Conservation (phyloP, 2,113 vertebrate species). For the Mus pahari region DNA sequence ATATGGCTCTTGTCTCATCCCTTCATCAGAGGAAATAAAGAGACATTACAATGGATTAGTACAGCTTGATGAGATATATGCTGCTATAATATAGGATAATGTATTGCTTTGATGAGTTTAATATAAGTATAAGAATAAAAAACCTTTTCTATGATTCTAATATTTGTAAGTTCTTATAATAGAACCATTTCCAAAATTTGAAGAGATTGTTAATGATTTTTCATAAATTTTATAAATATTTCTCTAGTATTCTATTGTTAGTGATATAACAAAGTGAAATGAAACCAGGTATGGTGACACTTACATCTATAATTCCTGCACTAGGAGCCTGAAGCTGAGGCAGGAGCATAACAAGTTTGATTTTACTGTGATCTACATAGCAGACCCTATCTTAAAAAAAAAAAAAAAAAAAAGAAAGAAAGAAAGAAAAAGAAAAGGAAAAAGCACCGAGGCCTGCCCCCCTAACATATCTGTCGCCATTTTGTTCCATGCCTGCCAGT, state of each 20-base stretch:
- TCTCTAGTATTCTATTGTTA: neutral
- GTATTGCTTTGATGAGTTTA: neutral
- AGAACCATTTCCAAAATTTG: neutral
- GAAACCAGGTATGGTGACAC: neutral
- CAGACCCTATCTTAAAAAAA: neutral
- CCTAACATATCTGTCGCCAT: too few species aligned
- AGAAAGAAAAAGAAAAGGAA: neutral
- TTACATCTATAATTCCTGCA: neutral
- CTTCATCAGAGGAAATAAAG: too few species aligned
- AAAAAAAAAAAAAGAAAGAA: neutral
- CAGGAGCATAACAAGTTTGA: neutral
- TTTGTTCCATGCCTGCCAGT: too few species aligned
- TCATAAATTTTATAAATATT: constrained; percentile 12
- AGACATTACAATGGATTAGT: neutral
- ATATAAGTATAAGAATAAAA: neutral
- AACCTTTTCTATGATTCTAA: neutral
- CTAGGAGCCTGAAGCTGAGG: neutral
- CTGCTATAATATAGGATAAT: neutral
- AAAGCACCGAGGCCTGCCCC: too few species aligned
- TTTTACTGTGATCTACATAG: neutral
- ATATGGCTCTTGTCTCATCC: too few species aligned
- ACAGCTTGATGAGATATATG: neutral
- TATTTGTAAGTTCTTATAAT: neutral
- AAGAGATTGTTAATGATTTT: neutral
- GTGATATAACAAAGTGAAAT: constrained; percentile 2